Conservation (phyloP, 2,113 vertebrate species). For the Zeus faber region DNA sequence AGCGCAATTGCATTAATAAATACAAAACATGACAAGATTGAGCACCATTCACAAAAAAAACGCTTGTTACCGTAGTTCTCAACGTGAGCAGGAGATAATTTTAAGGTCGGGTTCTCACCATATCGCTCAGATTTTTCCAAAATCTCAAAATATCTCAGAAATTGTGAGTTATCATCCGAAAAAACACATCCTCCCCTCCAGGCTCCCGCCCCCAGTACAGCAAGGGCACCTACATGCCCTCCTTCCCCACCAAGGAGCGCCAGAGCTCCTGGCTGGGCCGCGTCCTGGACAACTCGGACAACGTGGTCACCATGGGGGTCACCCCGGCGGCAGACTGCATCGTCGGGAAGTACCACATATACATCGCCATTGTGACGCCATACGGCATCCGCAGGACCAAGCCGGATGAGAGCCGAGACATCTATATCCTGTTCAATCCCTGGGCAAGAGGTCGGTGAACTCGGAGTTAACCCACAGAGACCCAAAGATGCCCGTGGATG, state of each 20-base stretch:
- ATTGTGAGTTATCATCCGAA: too few species aligned
- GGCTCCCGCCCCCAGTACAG: conserved; percentile 87
- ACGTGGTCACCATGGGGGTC: conserved; percentile 77
- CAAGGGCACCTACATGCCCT: conserved; percentile 88
- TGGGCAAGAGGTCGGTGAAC: conserved; percentile 81
- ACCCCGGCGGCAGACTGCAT: conserved; percentile 82
- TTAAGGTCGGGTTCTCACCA: too few species aligned
- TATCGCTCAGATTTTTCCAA: too few species aligned
- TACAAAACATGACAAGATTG: too few species aligned
- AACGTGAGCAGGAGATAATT: too few species aligned
- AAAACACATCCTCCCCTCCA: conserved; percentile 52
- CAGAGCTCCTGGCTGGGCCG: conserved; percentile 82
- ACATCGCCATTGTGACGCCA: conserved; percentile 84
- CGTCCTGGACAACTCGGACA: conserved; percentile 62
- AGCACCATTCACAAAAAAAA: too few species aligned
- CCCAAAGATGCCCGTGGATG: neutral
- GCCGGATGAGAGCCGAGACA: conserved; percentile 65
- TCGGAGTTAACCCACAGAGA: neutral
- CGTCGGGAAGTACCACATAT: conserved; percentile 88
- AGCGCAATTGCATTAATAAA: too few species aligned
- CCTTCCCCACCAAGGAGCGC: conserved; percentile 70
- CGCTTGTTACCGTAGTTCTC: too few species aligned
- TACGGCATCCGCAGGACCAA: conserved; percentile 85
- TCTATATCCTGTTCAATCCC: conserved; percentile 94
- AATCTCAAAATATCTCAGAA: too few species aligned